Evolutionary conservation across 2,113 vertebrate genomes (phyloP).

Genomic region (Cromileptes altivelis): DNA sequence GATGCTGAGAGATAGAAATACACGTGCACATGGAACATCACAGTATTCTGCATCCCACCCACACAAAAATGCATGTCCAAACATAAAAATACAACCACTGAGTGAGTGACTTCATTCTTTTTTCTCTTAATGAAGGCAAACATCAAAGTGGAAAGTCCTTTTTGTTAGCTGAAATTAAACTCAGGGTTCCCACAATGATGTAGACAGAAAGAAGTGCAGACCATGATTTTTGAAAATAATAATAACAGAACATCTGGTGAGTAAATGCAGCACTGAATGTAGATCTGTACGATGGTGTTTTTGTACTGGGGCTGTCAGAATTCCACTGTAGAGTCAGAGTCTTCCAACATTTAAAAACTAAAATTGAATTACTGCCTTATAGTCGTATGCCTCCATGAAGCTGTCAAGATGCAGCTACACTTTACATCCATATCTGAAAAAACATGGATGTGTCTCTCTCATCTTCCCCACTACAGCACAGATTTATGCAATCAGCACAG

Average conservation of each 20-base stretch:
- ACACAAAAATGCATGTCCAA: not conserved
- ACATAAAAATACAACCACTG: slow-evolving; percentile 3
- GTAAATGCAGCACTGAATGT: not conserved
- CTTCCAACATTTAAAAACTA: too few relatives aligned
- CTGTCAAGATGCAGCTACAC: too few relatives aligned
- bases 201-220: not conserved
- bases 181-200: not conserved
- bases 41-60: not conserved
- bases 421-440: too few relatives aligned
- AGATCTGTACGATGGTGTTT: not conserved
- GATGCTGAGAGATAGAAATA: slow-evolving; percentile 5
- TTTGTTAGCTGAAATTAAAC: not conserved
- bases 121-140: not conserved
- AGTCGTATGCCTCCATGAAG: too few relatives aligned
- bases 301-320: too few relatives aligned
- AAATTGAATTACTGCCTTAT: too few relatives aligned
- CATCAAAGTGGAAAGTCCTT: not conserved
- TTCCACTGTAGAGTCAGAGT: too few relatives aligned
- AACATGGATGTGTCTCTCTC: too few relatives aligned
- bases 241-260: not conserved
- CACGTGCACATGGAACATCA: not conserved
- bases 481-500: too few relatives aligned
- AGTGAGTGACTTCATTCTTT: not conserved
- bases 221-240: not conserved
- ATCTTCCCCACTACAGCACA: too few relatives aligned